Percentiles rank a stretch among this genome's conserved stretches.
Evolutionary conservation across 2,888 invertebrate genomes (phyloP).

Genomic region (Melinaea marsaeus): DNA sequence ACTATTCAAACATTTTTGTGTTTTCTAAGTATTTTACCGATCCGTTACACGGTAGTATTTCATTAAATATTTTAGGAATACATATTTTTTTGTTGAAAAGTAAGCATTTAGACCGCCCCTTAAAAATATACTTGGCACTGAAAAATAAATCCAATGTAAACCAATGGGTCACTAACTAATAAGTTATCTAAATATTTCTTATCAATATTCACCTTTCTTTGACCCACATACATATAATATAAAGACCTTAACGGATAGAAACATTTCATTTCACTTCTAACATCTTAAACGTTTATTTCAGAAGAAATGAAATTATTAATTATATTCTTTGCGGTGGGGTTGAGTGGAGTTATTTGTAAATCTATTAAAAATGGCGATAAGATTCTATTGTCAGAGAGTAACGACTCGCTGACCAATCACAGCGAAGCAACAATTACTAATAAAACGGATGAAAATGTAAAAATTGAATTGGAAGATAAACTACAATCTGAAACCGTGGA

Average conservation of each 20-base stretch:
- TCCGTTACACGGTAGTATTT: no score
- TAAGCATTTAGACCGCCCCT: no score
- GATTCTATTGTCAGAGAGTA: conserved; percentile 36
- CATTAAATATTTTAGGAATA: no score
- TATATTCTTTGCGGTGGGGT: conserved; percentile 46
- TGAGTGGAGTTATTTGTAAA: conserved; percentile 44
- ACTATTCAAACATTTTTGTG: no score
- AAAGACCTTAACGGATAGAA: conserved; percentile 41
- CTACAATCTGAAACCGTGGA: conserved; percentile 39
- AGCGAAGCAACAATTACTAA: conserved; percentile 39
- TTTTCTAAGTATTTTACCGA: no score
- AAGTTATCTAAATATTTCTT: conserved; percentile 43
- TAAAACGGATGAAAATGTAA: conserved; percentile 36
- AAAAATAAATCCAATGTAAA: not conserved
- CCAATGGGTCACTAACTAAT: conserved; percentile 25
- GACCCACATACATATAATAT: conserved; percentile 53
- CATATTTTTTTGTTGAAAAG: no score
- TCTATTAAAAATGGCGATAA: conserved; percentile 28
- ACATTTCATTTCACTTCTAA: conserved; percentile 28
- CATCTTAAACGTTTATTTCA: conserved; percentile 42
- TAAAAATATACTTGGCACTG: no score
- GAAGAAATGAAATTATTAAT: conserved; percentile 59
- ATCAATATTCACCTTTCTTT: conserved; percentile 53
- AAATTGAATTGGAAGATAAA: conserved; percentile 30
- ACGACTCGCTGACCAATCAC: conserved; percentile 44